These are phyloP conservation scores for Cheirogaleus medius DNA, from an alignment of 2,113 vertebrate species.

Conservation along the genomic window DNA sequence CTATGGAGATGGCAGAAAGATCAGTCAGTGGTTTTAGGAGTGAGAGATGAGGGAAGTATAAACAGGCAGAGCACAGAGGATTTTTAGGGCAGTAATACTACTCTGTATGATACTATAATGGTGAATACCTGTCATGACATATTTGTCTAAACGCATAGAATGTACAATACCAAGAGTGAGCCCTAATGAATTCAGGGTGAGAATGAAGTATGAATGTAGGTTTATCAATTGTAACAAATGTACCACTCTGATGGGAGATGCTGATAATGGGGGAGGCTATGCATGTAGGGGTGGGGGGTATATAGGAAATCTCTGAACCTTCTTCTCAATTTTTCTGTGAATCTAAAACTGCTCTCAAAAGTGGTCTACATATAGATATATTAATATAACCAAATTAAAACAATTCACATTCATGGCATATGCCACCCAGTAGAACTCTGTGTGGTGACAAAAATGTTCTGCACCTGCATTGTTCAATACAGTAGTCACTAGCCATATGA, in stretches of 20 bases:
- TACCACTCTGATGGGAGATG: neutral
- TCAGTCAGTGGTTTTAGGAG: neutral
- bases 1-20: neutral
- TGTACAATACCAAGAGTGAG: neutral
- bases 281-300: no score
- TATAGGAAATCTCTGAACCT: no score
- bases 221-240: neutral
- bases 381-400: neutral
- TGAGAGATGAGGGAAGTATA: neutral
- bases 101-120: neutral
- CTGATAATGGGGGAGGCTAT: no score
- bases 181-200: no score
- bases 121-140: neutral
- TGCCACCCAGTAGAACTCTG: neutral
- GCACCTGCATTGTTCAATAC: neutral
- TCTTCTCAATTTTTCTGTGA: no score
- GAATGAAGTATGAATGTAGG: neutral
- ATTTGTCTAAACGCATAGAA: neutral
- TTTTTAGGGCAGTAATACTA: neutral
- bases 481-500: neutral
- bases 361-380: no score
- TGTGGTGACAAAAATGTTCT: neutral
- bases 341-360: no score
- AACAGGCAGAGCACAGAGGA: neutral
- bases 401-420: neutral